Evolutionary conservation across 1,140 invertebrate genomes (phyloP).

Genomic region (Cyphomyrmex costatus): DNA sequence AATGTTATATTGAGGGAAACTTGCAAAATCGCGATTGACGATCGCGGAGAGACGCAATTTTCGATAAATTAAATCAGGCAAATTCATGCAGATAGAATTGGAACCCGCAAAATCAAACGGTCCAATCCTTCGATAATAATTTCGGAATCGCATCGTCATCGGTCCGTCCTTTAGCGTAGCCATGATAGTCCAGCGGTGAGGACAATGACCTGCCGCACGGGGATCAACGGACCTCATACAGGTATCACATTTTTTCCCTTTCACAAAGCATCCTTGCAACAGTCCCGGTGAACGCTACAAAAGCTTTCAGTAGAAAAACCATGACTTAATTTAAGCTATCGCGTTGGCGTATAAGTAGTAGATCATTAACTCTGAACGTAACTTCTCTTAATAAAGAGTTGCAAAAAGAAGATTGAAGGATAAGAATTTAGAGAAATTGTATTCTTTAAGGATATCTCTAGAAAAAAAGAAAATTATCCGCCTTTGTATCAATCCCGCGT

Average conservation of each 20-base stretch:
- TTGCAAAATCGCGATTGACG: not conserved
- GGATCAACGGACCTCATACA: slow-evolving; percentile 61
- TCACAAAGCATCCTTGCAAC: slow-evolving; percentile 56
- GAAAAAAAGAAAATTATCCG: not conserved
- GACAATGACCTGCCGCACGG: slow-evolving; percentile 45
- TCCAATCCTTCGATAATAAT: slow-evolving; percentile 26
- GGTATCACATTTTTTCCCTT: slow-evolving; percentile 63
- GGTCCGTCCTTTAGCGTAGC: not conserved
- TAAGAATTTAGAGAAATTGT: not conserved
- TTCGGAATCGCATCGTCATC: slow-evolving; percentile 36
- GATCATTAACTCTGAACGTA: slow-evolving; percentile 27
- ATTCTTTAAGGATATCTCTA: slow-evolving; percentile 5
- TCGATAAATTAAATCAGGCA: not conserved
- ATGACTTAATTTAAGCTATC: slow-evolving; percentile 34
- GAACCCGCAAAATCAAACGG: not conserved
- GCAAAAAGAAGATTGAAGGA: not conserved
- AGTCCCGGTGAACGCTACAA: slow-evolving; percentile 39
- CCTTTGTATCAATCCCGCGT: not conserved
- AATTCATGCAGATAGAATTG: not conserved
- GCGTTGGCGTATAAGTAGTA: slow-evolving; percentile 33
- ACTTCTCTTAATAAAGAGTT: not conserved
- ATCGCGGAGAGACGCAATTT: not conserved
- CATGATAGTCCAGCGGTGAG: slow-evolving; percentile 46
- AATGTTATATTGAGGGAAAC: not conserved
- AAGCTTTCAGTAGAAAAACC: slow-evolving; percentile 46